phyloP scores from a whole-genome alignment of 2,113 vertebrate genomes.

The Oceanites oceanicus region DNA sequence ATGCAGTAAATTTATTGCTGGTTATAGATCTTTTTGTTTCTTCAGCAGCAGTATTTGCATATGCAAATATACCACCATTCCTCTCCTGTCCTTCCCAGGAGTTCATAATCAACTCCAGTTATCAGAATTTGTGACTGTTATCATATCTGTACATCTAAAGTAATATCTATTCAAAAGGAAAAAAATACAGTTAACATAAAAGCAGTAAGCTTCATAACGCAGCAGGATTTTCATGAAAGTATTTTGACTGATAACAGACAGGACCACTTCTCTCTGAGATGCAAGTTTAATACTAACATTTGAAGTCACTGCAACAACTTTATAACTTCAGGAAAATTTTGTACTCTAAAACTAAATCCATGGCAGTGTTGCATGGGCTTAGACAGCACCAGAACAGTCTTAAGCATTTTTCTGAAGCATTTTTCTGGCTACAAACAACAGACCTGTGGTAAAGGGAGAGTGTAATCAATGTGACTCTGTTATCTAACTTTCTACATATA shows the following conservation, averaged over 20 bases:
- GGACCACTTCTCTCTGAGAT: not conserved
- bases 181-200: not conserved
- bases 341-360: not conserved
- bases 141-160: not conserved
- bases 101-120: not conserved
- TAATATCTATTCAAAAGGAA: not conserved
- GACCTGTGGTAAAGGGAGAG: not conserved
- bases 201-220: not conserved
- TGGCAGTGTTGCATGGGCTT: not conserved
- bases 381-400: fast-evolving
- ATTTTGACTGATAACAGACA: not conserved
- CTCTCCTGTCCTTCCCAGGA: not conserved
- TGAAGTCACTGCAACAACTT: not conserved
- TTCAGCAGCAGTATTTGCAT: not conserved
- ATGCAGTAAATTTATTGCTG: not conserved
- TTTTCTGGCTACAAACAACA: not conserved
- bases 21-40: not conserved
- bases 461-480: not conserved
- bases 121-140: not conserved
- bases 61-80: not conserved
- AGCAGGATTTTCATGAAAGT: not conserved
- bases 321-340: not conserved
- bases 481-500: not conserved
- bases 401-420: not conserved
- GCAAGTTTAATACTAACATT: not conserved